These are phyloP conservation scores for Drosophila takahashii DNA, from an alignment of 1,140 invertebrate species.

Conservation along the genomic window DNA sequence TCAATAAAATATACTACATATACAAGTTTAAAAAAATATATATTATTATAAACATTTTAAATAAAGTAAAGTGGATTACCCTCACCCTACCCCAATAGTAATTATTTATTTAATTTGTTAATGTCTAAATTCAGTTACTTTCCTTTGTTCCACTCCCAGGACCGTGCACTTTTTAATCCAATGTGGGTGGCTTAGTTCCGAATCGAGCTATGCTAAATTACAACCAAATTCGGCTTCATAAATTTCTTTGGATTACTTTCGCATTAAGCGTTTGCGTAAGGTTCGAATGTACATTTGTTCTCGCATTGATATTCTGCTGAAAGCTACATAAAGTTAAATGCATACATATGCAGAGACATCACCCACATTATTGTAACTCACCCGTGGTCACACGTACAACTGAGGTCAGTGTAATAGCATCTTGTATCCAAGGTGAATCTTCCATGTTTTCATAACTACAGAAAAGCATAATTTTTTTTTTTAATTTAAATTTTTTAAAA, in stretches of 20 bases:
- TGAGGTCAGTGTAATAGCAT: conserved; percentile 2
- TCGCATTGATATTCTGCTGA: conserved; percentile 70
- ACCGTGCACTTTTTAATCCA: background rate
- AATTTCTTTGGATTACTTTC: conserved; percentile 43
- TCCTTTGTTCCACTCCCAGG: background rate
- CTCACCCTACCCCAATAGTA: too few relatives aligned
- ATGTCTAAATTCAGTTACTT: background rate
- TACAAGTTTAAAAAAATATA: too few relatives aligned
- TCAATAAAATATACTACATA: too few relatives aligned
- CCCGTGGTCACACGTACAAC: conserved; percentile 21
- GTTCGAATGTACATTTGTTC: conserved; percentile 43
- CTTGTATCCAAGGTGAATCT: background rate
- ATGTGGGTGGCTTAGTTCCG: conserved; percentile 17
- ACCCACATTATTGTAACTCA: conserved; percentile 47
- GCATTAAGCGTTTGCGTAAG: conserved; percentile 43
- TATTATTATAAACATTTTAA: too few relatives aligned
- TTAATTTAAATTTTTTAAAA: too few relatives aligned
- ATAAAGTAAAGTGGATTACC: too few relatives aligned
- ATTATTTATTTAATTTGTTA: background rate
- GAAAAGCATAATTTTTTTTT: too few relatives aligned
- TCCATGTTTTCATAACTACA: too few relatives aligned
- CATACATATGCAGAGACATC: conserved; percentile 35
- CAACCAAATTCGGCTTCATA: conserved; percentile 37
- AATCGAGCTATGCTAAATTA: conserved; percentile 23
- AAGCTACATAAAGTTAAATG: conserved; percentile 69